Conservation (phyloP, 2,888 invertebrate species). For the Bunonema sp. region DNA sequence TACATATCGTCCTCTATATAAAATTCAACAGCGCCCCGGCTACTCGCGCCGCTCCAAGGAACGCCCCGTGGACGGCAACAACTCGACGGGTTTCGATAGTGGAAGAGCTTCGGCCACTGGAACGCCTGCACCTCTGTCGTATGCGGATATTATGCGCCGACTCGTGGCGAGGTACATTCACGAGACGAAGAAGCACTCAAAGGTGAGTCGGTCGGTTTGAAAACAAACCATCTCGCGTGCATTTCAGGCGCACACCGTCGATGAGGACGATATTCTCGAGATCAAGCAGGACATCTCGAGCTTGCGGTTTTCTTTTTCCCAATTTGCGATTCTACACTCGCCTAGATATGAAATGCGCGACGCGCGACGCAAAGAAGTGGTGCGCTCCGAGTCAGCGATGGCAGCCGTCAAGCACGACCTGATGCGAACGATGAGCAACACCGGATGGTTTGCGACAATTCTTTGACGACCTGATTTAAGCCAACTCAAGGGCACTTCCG, state of each 20-base stretch:
- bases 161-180: conserved; percentile 50
- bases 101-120: too few species aligned
- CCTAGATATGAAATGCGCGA: conserved; percentile 50
- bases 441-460: too few species aligned
- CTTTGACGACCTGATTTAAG: too few species aligned
- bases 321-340: neutral
- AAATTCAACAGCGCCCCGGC: conserved; percentile 38
- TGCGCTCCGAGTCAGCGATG: conserved; percentile 48
- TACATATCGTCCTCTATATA: too few species aligned
- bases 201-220: too few species aligned
- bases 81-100: too few species aligned
- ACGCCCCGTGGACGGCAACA: too few species aligned
- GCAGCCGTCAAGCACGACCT: conserved; percentile 50
- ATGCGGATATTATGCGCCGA: conserved; percentile 49
- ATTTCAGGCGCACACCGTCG: conserved; percentile 53
- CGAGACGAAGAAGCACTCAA: conserved; percentile 50
- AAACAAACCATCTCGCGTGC: too few species aligned
- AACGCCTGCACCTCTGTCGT: too few species aligned
- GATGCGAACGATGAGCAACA: conserved; percentile 43
- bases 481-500: too few species aligned
- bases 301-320: conserved; percentile 45
- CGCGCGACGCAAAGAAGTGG: conserved; percentile 49
- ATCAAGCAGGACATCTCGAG: conserved; percentile 54
- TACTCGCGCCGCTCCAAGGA: conserved; percentile 22
- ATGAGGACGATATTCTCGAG: conserved; percentile 52